Base-by-base conservation (phyloP, 2,888 invertebrate genomes). In the Netelia fuscicornis region DNA sequence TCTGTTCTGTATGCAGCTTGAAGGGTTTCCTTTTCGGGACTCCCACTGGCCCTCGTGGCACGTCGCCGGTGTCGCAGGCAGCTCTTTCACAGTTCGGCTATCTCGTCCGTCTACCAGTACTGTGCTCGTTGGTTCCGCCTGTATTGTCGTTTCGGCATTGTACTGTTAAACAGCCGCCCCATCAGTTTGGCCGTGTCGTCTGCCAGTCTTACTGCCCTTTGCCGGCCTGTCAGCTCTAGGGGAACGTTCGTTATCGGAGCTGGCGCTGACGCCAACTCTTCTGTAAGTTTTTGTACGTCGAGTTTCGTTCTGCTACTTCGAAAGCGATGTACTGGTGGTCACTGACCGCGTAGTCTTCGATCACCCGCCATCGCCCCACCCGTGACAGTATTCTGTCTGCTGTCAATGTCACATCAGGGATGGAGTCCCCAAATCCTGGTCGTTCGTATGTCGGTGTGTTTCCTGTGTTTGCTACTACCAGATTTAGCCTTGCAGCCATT, bases 301-400 rank as follows among this genome's bases (percentile, higher is more conserved):
- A 71, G 71, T 58, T 71, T 71, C 11, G 54, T 62, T 68, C 71
- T 54, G 70, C n/a, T 17, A 72, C 62, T 37, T 58, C 65, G 17
- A 87, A 86, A 9, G 65, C 60, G 42, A 86, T 86, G 54, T 86
- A 85, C 62, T 87, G 86, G 78, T 87, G 86, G 30, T 86, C 86
- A 78, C 85, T 87, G 65, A 77, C 87, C 11, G 87, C 86, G 58
- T 83, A 87, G 71, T 84, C 86, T 44, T 85, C 86, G 67, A 86
- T 37, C 71, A 86, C 86, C 60, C 74, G 58, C 87, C 87, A 87
- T 6, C 74, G 30, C 62, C 56, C 25, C 11, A 85, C 17, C 79
- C 37, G 80, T n/a, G 78, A 5, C 23, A 68, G 13, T 11, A 77
- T 10, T n/a, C 56, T 58, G 44, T 84, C 84, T 2, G 86, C 76